A percentile compares a stretch with the other conserved stretches of the same genome.
Evolutionary conservation across 2,113 vertebrate species (phyloP).

Genomic region (Holacanthus passer): DNA sequence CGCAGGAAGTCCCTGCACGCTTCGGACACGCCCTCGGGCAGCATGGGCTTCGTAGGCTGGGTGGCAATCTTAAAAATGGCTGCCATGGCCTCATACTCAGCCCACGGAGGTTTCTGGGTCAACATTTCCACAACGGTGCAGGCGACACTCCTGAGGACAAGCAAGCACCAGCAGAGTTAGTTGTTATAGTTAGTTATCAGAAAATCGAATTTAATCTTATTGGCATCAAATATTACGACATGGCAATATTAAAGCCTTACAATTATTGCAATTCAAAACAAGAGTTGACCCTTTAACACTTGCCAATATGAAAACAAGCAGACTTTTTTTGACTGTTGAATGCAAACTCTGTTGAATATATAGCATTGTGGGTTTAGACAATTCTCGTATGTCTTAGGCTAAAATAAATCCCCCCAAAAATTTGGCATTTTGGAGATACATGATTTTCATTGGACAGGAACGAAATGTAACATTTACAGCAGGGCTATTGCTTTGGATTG

Average conservation of each 20-base stretch:
- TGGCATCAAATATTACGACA: neutral
- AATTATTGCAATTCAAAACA: neutral
- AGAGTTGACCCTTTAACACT: neutral
- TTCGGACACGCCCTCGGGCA: conserved; percentile 88
- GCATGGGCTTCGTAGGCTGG: conserved; percentile 91
- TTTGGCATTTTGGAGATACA: neutral
- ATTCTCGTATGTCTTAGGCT: neutral
- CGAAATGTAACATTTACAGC: neutral
- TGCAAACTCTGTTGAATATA: no score
- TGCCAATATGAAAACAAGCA: no score
- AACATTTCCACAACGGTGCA: conserved; percentile 95
- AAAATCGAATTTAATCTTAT: neutral
- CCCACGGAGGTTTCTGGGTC: conserved; percentile 93
- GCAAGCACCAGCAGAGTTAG: neutral
- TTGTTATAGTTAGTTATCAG: neutral
- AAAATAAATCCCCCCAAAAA: neutral
- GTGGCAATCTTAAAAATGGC: conserved; percentile 96
- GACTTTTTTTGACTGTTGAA: no score
- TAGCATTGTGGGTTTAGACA: neutral
- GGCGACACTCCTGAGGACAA: conserved; percentile 88
- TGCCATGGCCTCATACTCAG: conserved; percentile 94
- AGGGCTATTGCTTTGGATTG: neutral
- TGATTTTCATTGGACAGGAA: neutral
- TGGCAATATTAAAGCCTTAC: neutral
- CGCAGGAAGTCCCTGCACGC: conserved; percentile 90